Percentiles rank a stretch among this genome's conserved stretches.
phyloP scores from a whole-genome alignment of 1,140 invertebrate genomes.

The Bombus pyrosoma region DNA sequence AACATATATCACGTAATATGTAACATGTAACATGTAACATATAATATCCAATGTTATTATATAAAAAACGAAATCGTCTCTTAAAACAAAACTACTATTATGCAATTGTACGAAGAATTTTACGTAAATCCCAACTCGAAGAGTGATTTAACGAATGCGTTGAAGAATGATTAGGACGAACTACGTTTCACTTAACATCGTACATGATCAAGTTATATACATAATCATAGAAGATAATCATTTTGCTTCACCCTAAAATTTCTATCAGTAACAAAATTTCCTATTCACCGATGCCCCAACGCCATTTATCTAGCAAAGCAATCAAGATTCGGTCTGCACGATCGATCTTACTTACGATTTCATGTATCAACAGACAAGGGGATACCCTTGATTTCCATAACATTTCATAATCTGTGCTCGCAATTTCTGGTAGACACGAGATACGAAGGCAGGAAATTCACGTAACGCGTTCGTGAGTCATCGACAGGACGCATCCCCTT shows the following conservation, averaged over 20 bases:
- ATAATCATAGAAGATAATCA: not conserved
- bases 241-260: not conserved
- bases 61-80: too few relatives aligned
- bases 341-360: not conserved
- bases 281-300: not conserved
- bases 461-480: constrained; percentile 52
- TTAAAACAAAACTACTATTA: too few relatives aligned
- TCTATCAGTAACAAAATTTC: constrained; percentile 7
- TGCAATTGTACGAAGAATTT: not conserved
- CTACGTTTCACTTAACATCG: not conserved
- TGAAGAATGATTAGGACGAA: not conserved
- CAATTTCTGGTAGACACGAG: constrained; percentile 43
- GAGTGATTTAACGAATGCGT: not conserved
- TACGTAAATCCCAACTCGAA: not conserved
- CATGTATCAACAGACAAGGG: not conserved
- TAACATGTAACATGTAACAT: too few relatives aligned
- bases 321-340: not conserved
- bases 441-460: constrained; percentile 29
- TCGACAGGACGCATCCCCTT: constrained; percentile 39
- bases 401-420: constrained; percentile 36
- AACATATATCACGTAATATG: too few relatives aligned
- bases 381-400: constrained; percentile 14
- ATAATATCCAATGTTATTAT: too few relatives aligned
- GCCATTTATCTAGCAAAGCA: not conserved
- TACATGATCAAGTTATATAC: not conserved